Conservation (phyloP, 1,140 invertebrate genomes). For the Argopecten irradians region DNA sequence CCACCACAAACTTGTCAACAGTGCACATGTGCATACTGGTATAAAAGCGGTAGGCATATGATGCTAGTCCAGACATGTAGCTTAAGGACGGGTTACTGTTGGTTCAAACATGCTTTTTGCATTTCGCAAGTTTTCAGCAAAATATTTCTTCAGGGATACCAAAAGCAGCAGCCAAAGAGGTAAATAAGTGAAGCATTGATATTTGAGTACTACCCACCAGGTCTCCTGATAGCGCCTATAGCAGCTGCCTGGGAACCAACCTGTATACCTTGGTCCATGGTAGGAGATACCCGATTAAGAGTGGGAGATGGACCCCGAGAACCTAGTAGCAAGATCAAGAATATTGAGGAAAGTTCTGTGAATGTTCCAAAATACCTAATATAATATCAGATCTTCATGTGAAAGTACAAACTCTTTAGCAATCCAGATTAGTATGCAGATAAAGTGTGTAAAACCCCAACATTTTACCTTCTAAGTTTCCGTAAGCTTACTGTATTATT, state of each 20-base stretch:
- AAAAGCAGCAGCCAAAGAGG: slow-evolving; percentile 30
- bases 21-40: neutral
- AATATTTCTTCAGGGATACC: neutral
- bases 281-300: slow-evolving; percentile 79
- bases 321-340: slow-evolving; percentile 57
- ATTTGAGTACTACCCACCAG: slow-evolving; percentile 58
- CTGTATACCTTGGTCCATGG: slow-evolving; percentile 88
- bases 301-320: slow-evolving; percentile 83
- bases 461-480: no score
- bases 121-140: neutral
- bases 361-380: neutral
- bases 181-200: neutral
- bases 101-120: neutral
- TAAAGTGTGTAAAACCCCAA: no score
- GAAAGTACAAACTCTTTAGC: no score
- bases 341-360: neutral
- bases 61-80: neutral
- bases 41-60: neutral
- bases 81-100: neutral
- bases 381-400: no score
- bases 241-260: slow-evolving; percentile 53
- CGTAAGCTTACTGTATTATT: no score
- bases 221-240: slow-evolving; percentile 45
- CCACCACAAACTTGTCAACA: neutral
- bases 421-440: no score